Conservation (phyloP, 2,113 vertebrate genomes). For the Ancistrus triradiatus region DNA sequence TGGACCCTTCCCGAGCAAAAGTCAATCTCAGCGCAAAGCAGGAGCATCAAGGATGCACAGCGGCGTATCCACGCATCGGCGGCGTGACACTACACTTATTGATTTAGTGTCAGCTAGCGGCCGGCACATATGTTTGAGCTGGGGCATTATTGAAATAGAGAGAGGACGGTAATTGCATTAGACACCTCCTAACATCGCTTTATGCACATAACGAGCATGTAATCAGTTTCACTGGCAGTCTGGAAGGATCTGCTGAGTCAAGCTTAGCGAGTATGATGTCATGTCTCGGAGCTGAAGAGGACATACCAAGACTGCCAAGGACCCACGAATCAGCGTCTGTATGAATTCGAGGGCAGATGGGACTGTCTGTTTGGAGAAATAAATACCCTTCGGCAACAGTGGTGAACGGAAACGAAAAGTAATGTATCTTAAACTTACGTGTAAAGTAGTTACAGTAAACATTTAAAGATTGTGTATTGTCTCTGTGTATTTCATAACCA, state of each 20-base stretch:
- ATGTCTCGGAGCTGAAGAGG: constrained; percentile 30
- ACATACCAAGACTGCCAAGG: constrained; percentile 5
- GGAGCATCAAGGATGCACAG: constrained; percentile 20
- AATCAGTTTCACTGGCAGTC: constrained; percentile 50
- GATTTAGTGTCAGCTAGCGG: constrained; percentile 63
- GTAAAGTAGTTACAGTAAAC: too few relatives aligned
- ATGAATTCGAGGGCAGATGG: neutral
- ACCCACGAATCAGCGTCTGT: neutral
- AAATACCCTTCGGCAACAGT: too few relatives aligned
- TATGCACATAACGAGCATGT: constrained; percentile 64
- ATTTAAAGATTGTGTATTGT: too few relatives aligned
- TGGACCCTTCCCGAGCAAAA: constrained; percentile 60
- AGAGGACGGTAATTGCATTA: constrained; percentile 67
- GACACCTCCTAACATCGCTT: constrained; percentile 65
- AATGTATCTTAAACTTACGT: too few relatives aligned
- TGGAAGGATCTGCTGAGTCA: constrained; percentile 55
- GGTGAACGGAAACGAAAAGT: too few relatives aligned
- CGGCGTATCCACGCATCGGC: constrained; percentile 43
- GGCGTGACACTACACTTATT: constrained; percentile 62
- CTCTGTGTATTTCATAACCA: too few relatives aligned
- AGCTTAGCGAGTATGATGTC: constrained; percentile 37
- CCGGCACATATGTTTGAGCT: constrained; percentile 55
- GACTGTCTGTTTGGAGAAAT: too few relatives aligned
- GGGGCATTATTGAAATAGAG: constrained; percentile 61
- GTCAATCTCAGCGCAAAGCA: constrained; percentile 50